A percentile compares a stretch with the other conserved stretches of the same genome.
These are phyloP conservation scores for Bursaphelenchus okinawaensis DNA, from an alignment of 2,888 invertebrate species.

Conservation along the genomic window DNA sequence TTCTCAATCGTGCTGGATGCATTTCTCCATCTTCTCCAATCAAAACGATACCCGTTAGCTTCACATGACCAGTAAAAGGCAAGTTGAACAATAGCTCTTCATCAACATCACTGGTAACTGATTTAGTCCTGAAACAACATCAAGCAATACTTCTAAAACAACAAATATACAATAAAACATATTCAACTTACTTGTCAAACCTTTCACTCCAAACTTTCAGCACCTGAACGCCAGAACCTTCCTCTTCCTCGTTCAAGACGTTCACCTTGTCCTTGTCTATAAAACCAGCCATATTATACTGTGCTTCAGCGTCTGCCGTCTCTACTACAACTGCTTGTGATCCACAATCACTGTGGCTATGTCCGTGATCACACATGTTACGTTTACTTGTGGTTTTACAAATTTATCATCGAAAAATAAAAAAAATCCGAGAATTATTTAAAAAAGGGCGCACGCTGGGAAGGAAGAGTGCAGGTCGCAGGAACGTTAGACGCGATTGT, in stretches of 20 bases:
- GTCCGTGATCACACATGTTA: slow-evolving; percentile 22
- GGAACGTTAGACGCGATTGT: too few relatives aligned
- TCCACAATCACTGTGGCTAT: slow-evolving; percentile 27
- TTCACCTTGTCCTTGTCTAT: slow-evolving; percentile 74
- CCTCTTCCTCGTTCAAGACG: slow-evolving; percentile 81
- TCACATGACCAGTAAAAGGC: slow-evolving; percentile 86
- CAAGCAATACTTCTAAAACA: neutral
- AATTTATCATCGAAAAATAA: neutral
- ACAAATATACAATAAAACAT: neutral
- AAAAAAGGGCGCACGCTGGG: neutral
- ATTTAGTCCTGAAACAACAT: slow-evolving; percentile 32
- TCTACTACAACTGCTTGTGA: slow-evolving; percentile 25
- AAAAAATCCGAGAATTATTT: too few relatives aligned
- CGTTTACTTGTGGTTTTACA: neutral
- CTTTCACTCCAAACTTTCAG: slow-evolving; percentile 66
- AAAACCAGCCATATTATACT: slow-evolving; percentile 26
- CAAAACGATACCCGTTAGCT: slow-evolving; percentile 85
- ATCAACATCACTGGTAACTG: slow-evolving; percentile 88
- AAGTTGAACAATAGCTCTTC: slow-evolving; percentile 92
- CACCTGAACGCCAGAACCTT: slow-evolving; percentile 79
- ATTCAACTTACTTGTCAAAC: slow-evolving; percentile 28
- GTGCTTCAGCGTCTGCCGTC: slow-evolving; percentile 22
- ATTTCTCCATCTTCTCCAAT: slow-evolving; percentile 80
- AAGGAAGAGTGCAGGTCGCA: neutral
- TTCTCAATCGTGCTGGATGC: slow-evolving; percentile 78